These are phyloP conservation scores for Philopotamus ludificatus DNA, from an alignment of 1,140 invertebrate species.

Conservation along the genomic window DNA sequence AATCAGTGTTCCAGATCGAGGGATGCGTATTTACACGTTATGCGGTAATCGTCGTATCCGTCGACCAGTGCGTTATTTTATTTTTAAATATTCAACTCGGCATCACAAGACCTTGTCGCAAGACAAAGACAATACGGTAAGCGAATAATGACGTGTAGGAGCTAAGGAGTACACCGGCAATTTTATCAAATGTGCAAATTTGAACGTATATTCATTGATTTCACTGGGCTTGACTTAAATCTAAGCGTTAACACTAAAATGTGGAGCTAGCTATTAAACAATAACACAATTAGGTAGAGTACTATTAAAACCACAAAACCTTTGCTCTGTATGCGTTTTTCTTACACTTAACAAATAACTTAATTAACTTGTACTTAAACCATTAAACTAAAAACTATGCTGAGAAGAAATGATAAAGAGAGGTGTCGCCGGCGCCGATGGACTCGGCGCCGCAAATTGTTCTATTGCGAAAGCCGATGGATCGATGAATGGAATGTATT, in stretches of 20 bases:
- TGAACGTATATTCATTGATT: too few species aligned
- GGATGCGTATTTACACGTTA: too few species aligned
- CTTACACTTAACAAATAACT: slow-evolving; percentile 21
- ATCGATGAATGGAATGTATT: neutral
- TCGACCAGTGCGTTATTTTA: too few species aligned
- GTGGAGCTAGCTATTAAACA: slow-evolving; percentile 31
- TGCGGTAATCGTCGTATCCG: too few species aligned
- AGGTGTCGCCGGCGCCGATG: neutral
- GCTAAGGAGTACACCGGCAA: too few species aligned
- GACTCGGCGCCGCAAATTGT: neutral
- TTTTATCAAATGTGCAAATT: too few species aligned
- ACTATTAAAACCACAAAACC: slow-evolving; percentile 40
- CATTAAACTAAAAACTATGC: neutral
- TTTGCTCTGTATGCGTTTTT: slow-evolving; percentile 33
- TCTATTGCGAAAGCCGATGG: neutral
- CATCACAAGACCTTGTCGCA: too few species aligned
- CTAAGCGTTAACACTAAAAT: neutral
- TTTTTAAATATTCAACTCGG: too few species aligned
- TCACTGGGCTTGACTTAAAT: too few species aligned
- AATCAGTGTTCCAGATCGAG: too few species aligned
- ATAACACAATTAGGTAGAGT: slow-evolving; percentile 40
- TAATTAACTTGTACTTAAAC: slow-evolving; percentile 35
- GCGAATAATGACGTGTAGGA: too few species aligned
- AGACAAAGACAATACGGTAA: too few species aligned
- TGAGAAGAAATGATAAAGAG: neutral